Percentiles rank a stretch among this genome's conserved stretches.
Conservation (phyloP, 2,113 vertebrate species). For the Globicephala melas region DNA sequence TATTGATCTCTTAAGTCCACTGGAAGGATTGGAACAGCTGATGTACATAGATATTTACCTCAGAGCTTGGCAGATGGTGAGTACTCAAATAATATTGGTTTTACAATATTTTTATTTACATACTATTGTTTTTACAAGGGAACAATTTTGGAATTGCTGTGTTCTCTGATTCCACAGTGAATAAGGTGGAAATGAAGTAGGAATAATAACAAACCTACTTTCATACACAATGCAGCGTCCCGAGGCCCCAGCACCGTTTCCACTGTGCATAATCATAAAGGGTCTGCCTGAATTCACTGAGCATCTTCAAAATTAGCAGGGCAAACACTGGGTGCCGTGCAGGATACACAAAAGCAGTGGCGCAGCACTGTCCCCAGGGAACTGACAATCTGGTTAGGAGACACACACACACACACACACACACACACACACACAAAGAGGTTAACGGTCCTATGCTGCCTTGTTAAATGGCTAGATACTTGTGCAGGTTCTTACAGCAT, state of each 20-base stretch:
- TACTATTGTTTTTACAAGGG: neutral
- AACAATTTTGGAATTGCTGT: neutral
- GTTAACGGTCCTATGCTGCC: neutral
- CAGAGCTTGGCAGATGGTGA: neutral
- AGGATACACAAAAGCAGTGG: neutral
- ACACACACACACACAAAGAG: neutral
- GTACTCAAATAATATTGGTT: neutral
- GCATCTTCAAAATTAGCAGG: neutral
- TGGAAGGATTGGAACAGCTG: neutral
- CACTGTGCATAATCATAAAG: accelerated
- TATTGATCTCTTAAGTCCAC: neutral
- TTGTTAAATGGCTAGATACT: neutral
- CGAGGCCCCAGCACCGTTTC: accelerated
- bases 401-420: neutral
- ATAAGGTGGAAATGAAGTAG: neutral
- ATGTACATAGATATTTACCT: neutral
- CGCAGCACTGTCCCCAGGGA: neutral
- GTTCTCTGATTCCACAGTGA: neutral
- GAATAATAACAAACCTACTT: neutral
- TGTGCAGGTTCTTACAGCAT: neutral
- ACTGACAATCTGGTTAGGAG: neutral
- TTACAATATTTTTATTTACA: neutral
- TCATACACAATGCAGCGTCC: neutral
- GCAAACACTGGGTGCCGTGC: neutral
- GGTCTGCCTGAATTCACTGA: neutral